A percentile compares a stretch with the other conserved stretches of the same genome.
These are phyloP conservation scores for Nothoprocta pentlandii DNA, from an alignment of 2,113 vertebrate genomes.

Conservation along the genomic window DNA sequence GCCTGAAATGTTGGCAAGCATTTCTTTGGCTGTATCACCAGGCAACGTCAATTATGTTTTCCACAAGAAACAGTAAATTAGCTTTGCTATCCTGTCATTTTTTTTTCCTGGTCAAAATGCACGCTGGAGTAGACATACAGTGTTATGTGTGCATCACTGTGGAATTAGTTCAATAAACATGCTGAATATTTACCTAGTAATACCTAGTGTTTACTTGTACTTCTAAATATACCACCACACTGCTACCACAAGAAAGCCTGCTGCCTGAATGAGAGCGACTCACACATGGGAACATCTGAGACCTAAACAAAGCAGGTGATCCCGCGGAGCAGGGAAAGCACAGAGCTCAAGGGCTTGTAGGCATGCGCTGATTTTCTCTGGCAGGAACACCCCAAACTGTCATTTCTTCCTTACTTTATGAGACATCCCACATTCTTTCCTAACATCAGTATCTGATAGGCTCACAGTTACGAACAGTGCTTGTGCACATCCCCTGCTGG, in stretches of 20 bases:
- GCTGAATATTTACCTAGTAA: slow-evolving; percentile 47
- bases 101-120: background rate
- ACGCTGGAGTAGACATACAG: background rate
- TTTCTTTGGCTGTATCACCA: slow-evolving; percentile 66
- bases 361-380: background rate
- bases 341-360: background rate
- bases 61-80: slow-evolving; percentile 66
- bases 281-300: slow-evolving; percentile 11
- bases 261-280: background rate
- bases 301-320: slow-evolving; percentile 10
- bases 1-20: slow-evolving; percentile 71
- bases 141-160: slow-evolving; percentile 18
- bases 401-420: background rate
- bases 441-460: background rate
- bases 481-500: background rate
- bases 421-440: background rate
- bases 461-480: background rate
- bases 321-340: background rate
- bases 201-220: slow-evolving; percentile 27
- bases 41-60: slow-evolving; percentile 64
- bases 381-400: background rate
- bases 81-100: slow-evolving; percentile 52
- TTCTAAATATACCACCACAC: slow-evolving; percentile 18
- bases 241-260: slow-evolving; percentile 19
- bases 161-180: slow-evolving; percentile 39